Base-by-base conservation (phyloP, 2,888 invertebrate genomes). In the Brachylomia viminalis region DNA sequence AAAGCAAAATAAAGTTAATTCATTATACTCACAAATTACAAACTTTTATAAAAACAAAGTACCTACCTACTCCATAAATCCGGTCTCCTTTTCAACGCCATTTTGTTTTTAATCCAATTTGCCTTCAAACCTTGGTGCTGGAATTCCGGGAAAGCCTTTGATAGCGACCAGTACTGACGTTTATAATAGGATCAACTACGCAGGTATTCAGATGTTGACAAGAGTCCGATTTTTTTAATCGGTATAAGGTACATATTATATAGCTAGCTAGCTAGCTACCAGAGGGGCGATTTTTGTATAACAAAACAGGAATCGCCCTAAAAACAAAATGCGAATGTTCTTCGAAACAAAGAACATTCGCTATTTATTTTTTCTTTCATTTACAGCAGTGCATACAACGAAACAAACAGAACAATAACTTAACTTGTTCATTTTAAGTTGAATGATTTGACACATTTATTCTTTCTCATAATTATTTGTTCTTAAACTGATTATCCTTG, bases 81-180 rank as follows among this genome's bases (percentile, higher is more conserved):
- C 23, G 11, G 42, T 38, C n/a, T 30, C 49, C 20, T 66, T 62
- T 62, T 23, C 17, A 15, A 17, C 5, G 23, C 52, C 27, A 52
- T 71, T 68, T 45, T 33, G 23, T 30, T 71, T 84, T 64, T 72
- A 84, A 80, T 66, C 52, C 56, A 54, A 58, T 79, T 58, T 33
- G 15, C 54, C 5, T 30, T n/a, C 7, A 30, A 56, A 38, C 56
- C 72, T 80, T 64, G 68, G 58, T 52, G 52, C 2, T 23, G 15
- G 45, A n/a, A n/a, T 68, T 80, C 7, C 20, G 23, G 3, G 15
- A 64, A 27, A 67, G 17, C 80, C 33, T 80, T 80, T 80, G 80
- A 52, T 58, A n/a, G 6, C 30, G 20, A 52, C 3, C 65, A 49
- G n/a, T 13, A 13, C 33, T 71, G 56, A 52, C 17, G 7, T 42